Percentiles rank a stretch among this genome's conserved stretches.
phyloP scores from a whole-genome alignment of 2,113 vertebrate genomes.

The Pao palembangensis region DNA sequence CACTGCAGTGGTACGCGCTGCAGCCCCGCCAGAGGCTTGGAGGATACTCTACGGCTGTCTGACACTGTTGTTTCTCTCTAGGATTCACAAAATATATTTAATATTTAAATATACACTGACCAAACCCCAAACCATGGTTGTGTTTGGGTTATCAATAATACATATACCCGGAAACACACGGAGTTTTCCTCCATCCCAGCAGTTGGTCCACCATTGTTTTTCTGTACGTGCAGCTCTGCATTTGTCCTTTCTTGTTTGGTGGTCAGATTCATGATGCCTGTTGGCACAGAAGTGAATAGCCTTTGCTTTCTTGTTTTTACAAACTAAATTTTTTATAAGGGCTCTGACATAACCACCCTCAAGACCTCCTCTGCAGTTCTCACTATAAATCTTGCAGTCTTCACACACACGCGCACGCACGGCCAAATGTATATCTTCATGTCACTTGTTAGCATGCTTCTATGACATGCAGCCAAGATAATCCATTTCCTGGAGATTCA shows the following conservation, averaged over 20 bases:
- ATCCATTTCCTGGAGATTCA: constrained; percentile 59
- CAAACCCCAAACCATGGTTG: constrained; percentile 25
- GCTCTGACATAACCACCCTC: constrained; percentile 47
- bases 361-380: constrained; percentile 37
- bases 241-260: neutral
- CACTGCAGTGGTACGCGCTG: constrained; percentile 31
- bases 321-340: constrained; percentile 49
- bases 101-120: constrained; percentile 42
- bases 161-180: constrained; percentile 4
- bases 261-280: constrained; percentile 30
- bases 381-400: constrained; percentile 55
- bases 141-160: constrained; percentile 41
- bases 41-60: constrained; percentile 21
- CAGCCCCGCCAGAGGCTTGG: constrained; percentile 17
- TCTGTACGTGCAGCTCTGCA: constrained; percentile 27
- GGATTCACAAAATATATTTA: constrained; percentile 31
- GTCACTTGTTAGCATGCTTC: constrained; percentile 50
- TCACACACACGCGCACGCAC: constrained; percentile 42
- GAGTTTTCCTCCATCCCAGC: constrained; percentile 17
- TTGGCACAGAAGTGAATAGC: constrained; percentile 17
- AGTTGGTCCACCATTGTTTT: constrained; percentile 9
- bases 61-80: constrained; percentile 17
- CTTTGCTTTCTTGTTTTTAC: constrained; percentile 41
- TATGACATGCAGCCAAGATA: constrained; percentile 36
- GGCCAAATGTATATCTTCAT: constrained; percentile 46